Evolutionary conservation across 1,140 invertebrate genomes (phyloP), one percentile per base, ranked within the genome.

Genomic region (Monochamus saltuarius): DNA sequence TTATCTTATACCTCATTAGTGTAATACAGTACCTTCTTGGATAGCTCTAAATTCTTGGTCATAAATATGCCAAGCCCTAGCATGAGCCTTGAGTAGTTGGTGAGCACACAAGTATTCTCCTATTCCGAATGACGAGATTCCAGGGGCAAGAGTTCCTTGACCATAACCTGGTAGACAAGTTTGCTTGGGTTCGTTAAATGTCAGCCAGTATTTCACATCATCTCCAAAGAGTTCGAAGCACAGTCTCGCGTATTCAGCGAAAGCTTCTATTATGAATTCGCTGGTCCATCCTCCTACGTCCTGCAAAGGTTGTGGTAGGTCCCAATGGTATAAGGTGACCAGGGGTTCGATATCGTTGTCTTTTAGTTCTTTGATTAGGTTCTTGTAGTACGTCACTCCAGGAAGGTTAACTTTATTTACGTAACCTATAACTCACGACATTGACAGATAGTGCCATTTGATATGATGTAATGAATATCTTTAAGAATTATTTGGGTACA

Each of bases 1-100:
- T 3, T 81, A 67, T 83, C 81, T 3, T 80, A 75, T 59, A 81
- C 78, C 9, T 83, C 66, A 13, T 82, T 64, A 13, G 73, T 81
- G 59, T 83, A 77, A 59, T 78, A 80, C 65, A 82, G 82, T 34
- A 64, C 62, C 62, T 42, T 64, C 56, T 43, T 64, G 47, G 4
- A 9, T 53, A n/a, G 22, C 11, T 22, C 45, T 65, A 29, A 43
- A 65, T 13, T 43, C 42, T 4, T 61, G 47, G 53, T 64, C 64
- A 55, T 82, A 81, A 64, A 79, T 50, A 13, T 75, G 59, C 52
- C 75, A 81, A 46, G 75, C 74, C 50, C 61, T 73, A 4, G 76
- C 78, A 64, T 82, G 80, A 8, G 79, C 75, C 40, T 76, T 45
- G 16, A 82, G 63, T 47, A 75, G 19, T 59, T 77, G 71, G 63